Evolutionary conservation across 2,113 vertebrate genomes (phyloP).

Genomic region (Ochotona princeps): DNA sequence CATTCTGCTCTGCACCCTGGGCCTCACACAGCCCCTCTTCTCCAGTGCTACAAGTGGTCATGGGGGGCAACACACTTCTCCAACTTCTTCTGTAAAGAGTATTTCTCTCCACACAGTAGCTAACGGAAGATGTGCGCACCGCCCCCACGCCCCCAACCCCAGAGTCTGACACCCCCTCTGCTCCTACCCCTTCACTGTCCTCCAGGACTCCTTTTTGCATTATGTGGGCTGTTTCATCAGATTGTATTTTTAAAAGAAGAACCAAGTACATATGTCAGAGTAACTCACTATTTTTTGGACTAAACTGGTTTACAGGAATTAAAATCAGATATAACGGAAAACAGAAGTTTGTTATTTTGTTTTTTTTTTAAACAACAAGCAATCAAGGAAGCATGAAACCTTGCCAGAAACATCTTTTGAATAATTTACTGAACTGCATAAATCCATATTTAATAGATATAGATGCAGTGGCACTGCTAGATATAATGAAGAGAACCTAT

Average conservation of each 20-base stretch:
- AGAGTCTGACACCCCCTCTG: not conserved
- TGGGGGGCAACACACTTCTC: fast-evolving
- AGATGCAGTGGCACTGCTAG: not conserved
- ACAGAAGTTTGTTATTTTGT: not conserved
- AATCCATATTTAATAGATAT: not conserved
- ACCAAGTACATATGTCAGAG: not conserved
- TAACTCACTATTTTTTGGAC: not conserved
- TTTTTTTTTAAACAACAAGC: not conserved
- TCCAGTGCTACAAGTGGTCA: not conserved
- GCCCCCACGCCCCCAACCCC: no score
- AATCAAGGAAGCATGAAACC: not conserved
- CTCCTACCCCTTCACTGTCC: not conserved
- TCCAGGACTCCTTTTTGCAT: not conserved
- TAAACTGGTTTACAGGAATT: not conserved
- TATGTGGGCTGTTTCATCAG: not conserved
- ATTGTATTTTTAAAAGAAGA: not conserved
- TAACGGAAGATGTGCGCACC: fast-evolving
- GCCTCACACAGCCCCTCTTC: not conserved
- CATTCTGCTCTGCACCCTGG: fast-evolving
- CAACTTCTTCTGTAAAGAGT: not conserved
- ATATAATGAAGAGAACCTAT: not conserved
- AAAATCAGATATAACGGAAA: not conserved
- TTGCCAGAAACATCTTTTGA: slow-evolving; percentile 25
- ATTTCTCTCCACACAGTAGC: not conserved
- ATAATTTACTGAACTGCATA: not conserved